Percentiles rank a stretch among this genome's conserved stretches.
These are phyloP conservation scores for Acanthaster planci DNA, from an alignment of 35 echinoderm and acorn worm species.

Conservation along the genomic window DNA sequence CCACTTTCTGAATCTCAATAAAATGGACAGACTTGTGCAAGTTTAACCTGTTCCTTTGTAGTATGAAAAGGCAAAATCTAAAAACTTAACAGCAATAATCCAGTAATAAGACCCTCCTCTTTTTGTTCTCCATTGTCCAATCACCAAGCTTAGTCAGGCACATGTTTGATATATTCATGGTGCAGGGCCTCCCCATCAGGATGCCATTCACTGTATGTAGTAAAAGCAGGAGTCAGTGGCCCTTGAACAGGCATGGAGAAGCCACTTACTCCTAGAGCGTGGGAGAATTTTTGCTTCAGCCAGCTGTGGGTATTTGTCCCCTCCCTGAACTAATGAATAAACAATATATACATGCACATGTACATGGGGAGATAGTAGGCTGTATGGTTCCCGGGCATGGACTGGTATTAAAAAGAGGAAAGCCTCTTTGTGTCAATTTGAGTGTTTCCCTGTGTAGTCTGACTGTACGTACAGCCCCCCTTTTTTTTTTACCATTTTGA, in stretches of 20 bases:
- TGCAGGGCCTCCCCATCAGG: constrained; percentile 9
- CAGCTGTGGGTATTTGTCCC: background rate
- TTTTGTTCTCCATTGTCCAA: background rate
- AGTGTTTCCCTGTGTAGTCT: too few species aligned
- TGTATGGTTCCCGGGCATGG: too few species aligned
- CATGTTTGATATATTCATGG: background rate
- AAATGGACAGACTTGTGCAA: background rate
- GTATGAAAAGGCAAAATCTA: too few species aligned
- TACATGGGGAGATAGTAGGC: background rate
- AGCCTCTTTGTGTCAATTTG: too few species aligned
- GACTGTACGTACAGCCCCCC: too few species aligned
- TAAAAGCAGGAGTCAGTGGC: background rate
- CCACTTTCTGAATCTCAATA: too few species aligned
- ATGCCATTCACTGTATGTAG: background rate
- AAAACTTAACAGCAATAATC: constrained; percentile 27
- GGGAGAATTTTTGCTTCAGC: constrained; percentile 13
- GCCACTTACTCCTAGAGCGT: constrained; percentile 11
- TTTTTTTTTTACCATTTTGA: too few species aligned
- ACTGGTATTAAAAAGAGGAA: too few species aligned
- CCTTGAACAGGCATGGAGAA: background rate
- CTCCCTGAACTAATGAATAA: background rate
- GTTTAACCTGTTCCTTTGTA: background rate
- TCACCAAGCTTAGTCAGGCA: background rate
- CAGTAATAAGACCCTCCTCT: background rate
- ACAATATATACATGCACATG: background rate